Evolutionary conservation across 2,113 vertebrate species (phyloP).

Genomic region (Epinephelus moara): DNA sequence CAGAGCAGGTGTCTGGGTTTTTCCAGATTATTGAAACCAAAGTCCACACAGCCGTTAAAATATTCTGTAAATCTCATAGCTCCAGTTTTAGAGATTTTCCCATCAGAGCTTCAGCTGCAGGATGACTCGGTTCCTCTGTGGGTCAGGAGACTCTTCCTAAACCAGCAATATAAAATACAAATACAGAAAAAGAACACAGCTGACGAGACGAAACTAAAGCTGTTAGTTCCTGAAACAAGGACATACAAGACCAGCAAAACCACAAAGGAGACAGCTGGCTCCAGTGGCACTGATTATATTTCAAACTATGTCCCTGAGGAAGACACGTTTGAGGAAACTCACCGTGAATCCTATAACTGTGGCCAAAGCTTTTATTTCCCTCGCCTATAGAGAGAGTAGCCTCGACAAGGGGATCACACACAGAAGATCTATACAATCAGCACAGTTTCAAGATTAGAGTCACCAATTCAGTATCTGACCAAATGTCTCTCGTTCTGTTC

Average conservation of each 20-base stretch:
- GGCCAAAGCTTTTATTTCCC: neutral
- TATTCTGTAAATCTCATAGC: neutral
- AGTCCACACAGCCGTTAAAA: neutral
- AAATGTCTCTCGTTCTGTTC: too few relatives aligned
- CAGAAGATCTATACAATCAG: too few relatives aligned
- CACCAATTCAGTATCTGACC: too few relatives aligned
- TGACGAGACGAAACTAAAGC: conserved; percentile 61
- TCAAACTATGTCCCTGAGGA: neutral
- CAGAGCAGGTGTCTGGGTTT: neutral
- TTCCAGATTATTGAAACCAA: neutral
- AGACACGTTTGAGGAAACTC: neutral
- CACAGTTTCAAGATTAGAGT: too few relatives aligned
- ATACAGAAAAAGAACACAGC: conserved; percentile 47
- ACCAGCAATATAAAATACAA: conserved; percentile 19
- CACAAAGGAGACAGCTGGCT: neutral
- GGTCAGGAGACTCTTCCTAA: conserved; percentile 26
- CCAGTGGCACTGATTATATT: neutral
- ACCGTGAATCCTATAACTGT: neutral
- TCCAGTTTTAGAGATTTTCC: conserved; percentile 41
- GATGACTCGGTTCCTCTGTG: conserved; percentile 59
- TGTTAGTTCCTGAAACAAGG: conserved; percentile 57
- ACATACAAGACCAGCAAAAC: neutral
- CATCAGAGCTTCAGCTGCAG: conserved; percentile 10
- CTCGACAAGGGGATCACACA: too few relatives aligned
- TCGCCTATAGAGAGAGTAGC: too few relatives aligned